Percentiles rank a stretch among this genome's conserved stretches.
These are phyloP conservation scores for Uria aalge DNA, from an alignment of 2,113 vertebrate species.

Conservation along the genomic window DNA sequence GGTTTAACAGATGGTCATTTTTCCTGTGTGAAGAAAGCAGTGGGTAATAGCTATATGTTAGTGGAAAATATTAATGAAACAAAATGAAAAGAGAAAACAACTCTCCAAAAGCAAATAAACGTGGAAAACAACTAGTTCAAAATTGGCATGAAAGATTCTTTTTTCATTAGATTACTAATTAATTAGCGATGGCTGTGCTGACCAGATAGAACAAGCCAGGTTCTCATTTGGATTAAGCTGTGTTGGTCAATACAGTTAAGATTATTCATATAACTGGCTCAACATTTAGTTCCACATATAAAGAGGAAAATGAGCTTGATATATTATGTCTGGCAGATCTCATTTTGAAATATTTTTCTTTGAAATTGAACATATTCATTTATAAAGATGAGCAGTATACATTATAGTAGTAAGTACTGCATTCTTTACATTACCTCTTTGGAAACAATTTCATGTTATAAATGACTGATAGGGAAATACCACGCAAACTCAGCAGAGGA, in stretches of 20 bases:
- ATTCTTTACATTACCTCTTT: background rate
- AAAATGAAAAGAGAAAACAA: background rate
- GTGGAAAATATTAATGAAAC: background rate
- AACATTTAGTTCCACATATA: background rate
- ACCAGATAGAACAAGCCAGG: background rate
- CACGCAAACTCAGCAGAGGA: background rate
- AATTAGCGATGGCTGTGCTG: background rate
- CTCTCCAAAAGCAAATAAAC: background rate
- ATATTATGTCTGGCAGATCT: background rate
- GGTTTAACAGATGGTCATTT: background rate
- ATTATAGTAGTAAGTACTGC: background rate
- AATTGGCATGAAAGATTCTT: background rate
- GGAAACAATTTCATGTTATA: background rate
- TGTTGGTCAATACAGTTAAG: background rate
- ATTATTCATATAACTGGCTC: background rate
- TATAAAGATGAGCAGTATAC: background rate
- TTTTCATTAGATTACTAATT: background rate
- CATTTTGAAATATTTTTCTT: background rate
- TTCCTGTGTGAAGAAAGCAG: background rate
- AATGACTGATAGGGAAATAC: background rate
- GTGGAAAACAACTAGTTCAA: background rate
- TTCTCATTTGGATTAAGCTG: background rate
- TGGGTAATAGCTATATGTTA: background rate
- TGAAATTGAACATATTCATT: background rate
- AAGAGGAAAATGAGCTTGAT: background rate